Evolutionary conservation across 2,797 vertebrate genomes (phyloP).

Genomic region (Gadopsis bispinosus): DNA sequence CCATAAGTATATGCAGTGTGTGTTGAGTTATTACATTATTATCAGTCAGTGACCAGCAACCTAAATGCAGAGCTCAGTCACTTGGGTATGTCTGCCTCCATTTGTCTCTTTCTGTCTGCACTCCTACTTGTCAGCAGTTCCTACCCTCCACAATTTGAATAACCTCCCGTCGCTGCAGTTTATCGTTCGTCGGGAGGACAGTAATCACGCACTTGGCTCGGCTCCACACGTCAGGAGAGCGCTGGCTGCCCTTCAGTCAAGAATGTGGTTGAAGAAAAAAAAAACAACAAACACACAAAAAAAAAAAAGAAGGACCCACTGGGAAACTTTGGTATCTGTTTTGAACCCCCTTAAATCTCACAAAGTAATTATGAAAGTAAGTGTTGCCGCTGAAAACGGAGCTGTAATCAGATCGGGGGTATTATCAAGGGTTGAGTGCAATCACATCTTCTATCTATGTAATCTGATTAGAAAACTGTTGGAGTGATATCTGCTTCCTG

Average conservation of each 20-base stretch:
- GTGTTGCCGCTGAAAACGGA: slow-evolving; percentile 14
- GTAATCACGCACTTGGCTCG: slow-evolving; percentile 61
- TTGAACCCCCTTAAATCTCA: slow-evolving; percentile 14
- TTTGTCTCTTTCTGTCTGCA: slow-evolving; percentile 40
- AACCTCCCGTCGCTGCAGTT: slow-evolving; percentile 68
- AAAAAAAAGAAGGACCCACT: not conserved
- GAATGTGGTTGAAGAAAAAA: slow-evolving; percentile 17
- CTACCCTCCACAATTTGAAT: slow-evolving; percentile 50
- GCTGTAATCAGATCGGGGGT: slow-evolving; percentile 36
- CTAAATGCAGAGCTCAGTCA: slow-evolving; percentile 55
- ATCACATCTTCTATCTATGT: not conserved
- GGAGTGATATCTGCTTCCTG: slow-evolving; percentile 23
- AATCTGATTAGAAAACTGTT: slow-evolving; percentile 46
- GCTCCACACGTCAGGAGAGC: slow-evolving; percentile 44
- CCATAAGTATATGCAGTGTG: slow-evolving; percentile 1
- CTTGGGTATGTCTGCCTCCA: slow-evolving; percentile 43
- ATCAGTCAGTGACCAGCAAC: slow-evolving; percentile 47
- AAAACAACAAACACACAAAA: not conserved
- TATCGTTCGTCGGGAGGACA: slow-evolving; percentile 54
- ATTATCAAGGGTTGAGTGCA: slow-evolving; percentile 22
- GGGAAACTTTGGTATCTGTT: slow-evolving; percentile 29
- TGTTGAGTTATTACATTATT: slow-evolving; percentile 14
- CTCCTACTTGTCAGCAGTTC: slow-evolving; percentile 65
- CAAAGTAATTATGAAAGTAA: slow-evolving; percentile 33
- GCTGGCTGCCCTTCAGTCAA: slow-evolving; percentile 56